A percentile compares a stretch with the other conserved stretches of the same genome.
phyloP scores from a whole-genome alignment of 2,113 vertebrate species.

The Colius striatus region DNA sequence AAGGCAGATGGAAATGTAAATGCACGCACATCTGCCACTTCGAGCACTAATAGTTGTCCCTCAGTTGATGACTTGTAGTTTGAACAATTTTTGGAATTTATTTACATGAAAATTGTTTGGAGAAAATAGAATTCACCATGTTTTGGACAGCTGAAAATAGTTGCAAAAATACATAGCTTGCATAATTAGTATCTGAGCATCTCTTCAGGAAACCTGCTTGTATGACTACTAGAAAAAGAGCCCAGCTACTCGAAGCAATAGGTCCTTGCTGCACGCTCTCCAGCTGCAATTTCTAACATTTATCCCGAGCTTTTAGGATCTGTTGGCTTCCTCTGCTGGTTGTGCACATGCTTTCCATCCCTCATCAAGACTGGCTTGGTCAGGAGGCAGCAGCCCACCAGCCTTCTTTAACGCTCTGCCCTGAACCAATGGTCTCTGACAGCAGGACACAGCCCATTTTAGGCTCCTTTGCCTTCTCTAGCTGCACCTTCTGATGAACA shows the following conservation, averaged over 20 bases:
- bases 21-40: not conserved
- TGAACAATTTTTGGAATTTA: constrained; percentile 24
- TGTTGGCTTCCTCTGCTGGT: not conserved
- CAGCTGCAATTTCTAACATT: not conserved
- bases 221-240: constrained; percentile 5
- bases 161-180: constrained; percentile 42
- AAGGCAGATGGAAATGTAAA: constrained; percentile 43
- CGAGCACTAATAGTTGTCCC: not conserved
- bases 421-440: not conserved
- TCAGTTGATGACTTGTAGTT: not conserved
- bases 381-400: not conserved
- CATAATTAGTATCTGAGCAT: not conserved
- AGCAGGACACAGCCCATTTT: not conserved
- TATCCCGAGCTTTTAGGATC: not conserved
- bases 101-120: constrained; percentile 4
- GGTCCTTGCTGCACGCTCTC: not conserved
- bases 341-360: accelerated
- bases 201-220: constrained; percentile 49
- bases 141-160: constrained; percentile 5
- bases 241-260: not conserved
- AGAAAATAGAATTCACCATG: not conserved
- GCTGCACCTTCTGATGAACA: not conserved
- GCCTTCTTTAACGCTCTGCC: not conserved
- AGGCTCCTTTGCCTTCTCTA: not conserved
- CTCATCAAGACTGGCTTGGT: not conserved